phyloP scores from a whole-genome alignment of 2,113 vertebrate genomes.

The Eretmochelys imbricata region DNA sequence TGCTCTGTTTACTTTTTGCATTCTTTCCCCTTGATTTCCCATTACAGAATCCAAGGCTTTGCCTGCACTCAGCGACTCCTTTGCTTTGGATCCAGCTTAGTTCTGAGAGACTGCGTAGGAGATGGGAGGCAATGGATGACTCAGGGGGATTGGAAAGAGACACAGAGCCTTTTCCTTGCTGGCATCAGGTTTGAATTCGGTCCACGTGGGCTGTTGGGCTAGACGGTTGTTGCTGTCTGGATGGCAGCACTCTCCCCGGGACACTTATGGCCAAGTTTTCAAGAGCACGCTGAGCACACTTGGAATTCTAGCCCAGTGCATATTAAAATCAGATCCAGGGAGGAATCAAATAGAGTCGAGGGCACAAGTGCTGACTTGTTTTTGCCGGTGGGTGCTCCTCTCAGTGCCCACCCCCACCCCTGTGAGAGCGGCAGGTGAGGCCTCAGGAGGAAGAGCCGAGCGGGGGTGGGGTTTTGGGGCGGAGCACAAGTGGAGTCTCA shows the following conservation, averaged over 20 bases:
- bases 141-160: neutral
- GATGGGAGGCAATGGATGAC: neutral
- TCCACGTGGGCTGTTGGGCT: neutral
- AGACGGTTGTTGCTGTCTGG: neutral
- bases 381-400: too few species aligned
- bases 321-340: neutral
- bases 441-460: too few species aligned
- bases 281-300: neutral
- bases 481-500: too few species aligned
- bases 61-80: neutral
- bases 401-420: fast-evolving
- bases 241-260: neutral
- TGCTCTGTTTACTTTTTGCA: neutral
- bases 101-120: neutral
- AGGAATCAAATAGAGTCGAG: neutral
- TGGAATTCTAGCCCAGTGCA: neutral
- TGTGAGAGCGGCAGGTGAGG: too few species aligned
- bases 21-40: neutral
- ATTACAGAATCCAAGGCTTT: neutral
- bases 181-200: neutral
- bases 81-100: neutral
- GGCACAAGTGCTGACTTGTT: neutral
- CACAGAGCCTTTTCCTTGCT: neutral
- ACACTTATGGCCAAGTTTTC: neutral
- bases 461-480: too few species aligned